A percentile compares a stretch with the other conserved stretches of the same genome.
These are phyloP conservation scores for Brachystomella parvula DNA, from an alignment of 1,140 invertebrate genomes.

Conservation along the genomic window DNA sequence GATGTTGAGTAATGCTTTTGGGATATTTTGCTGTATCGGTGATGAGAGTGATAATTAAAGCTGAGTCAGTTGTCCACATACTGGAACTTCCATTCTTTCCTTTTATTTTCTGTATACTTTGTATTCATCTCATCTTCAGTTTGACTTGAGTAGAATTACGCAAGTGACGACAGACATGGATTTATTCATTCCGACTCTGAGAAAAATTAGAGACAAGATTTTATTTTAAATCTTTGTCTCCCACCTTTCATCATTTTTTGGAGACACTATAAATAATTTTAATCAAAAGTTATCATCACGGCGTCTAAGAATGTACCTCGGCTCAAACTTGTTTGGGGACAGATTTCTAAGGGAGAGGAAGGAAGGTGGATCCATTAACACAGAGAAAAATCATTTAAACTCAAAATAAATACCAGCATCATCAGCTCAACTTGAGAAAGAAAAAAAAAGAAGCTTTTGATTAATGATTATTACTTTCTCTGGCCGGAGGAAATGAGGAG, in stretches of 20 bases:
- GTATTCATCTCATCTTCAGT: too few relatives aligned
- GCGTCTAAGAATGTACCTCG: not conserved
- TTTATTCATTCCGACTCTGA: too few relatives aligned
- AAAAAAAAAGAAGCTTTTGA: not conserved
- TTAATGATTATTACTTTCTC: slow-evolving; percentile 12
- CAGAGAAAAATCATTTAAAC: slow-evolving; percentile 10
- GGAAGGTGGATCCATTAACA: slow-evolving; percentile 11
- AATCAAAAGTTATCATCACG: slow-evolving; percentile 8
- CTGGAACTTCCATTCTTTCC: too few relatives aligned
- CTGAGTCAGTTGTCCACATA: too few relatives aligned
- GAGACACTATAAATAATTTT: slow-evolving; percentile 13
- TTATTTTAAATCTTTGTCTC: not conserved
- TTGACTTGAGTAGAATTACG: too few relatives aligned
- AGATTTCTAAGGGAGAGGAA: not conserved
- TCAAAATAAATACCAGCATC: not conserved
- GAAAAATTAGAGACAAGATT: too few relatives aligned
- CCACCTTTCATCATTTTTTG: slow-evolving; percentile 11
- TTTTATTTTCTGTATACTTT: too few relatives aligned
- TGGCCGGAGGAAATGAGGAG: not conserved
- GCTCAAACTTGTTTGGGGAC: not conserved
- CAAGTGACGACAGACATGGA: too few relatives aligned
- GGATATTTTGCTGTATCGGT: too few relatives aligned
- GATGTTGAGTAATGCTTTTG: too few relatives aligned
- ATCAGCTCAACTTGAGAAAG: too few relatives aligned
- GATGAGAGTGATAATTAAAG: too few relatives aligned